Evolutionary conservation across 2,888 invertebrate species (phyloP), one percentile per base, ranked within the genome.

Genomic region (Timema cristinae): DNA sequence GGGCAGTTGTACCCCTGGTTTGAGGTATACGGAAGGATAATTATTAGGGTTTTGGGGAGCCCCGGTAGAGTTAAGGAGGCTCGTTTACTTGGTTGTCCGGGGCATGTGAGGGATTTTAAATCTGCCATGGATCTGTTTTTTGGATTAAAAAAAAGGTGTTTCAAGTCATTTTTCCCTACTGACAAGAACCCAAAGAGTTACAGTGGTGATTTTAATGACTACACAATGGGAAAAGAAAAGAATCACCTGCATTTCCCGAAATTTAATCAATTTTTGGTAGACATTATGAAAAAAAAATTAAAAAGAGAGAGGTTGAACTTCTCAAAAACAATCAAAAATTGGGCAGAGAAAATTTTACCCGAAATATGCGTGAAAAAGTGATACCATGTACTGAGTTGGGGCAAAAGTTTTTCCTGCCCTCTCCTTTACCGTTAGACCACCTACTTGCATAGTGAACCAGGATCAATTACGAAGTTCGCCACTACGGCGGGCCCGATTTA

Each of bases 391-490:
- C 15, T 16, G 32, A 76, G 63, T 11, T 76, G 32, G 77, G 77
- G 6, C 71, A 72, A 73, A 67, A 72, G 47, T 73, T 77, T 9
- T 76, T 79, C 69, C 71, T 79, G n/a, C 79, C 79, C 69, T 77
- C 78, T 52, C 77, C 13, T 80, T 73, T 66, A 76, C 74, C 7
- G 81, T 81, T 15, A 77, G 81, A 11, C 81, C 81, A 70, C 74
- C 15, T 77, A 81, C 73, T 81, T 82, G 81, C 79, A 79, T 70
- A 81, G 75, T 72, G 77, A 51, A 77, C 78, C 79, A 81, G 75
- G 80, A 82, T 76, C 79, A 5, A 78, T 80, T 77, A 75, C 79
- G 7, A 79, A 71, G 81, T 82, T 6, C 63, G 77, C 32, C 74
- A 78, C 56, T 81, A 76, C 77, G 82, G 82, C 0, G 72, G 76